Percentiles rank a stretch among this genome's conserved stretches.
phyloP scores from a whole-genome alignment of 2,797 vertebrate species.

The Odontamblyopus lacepedii region DNA sequence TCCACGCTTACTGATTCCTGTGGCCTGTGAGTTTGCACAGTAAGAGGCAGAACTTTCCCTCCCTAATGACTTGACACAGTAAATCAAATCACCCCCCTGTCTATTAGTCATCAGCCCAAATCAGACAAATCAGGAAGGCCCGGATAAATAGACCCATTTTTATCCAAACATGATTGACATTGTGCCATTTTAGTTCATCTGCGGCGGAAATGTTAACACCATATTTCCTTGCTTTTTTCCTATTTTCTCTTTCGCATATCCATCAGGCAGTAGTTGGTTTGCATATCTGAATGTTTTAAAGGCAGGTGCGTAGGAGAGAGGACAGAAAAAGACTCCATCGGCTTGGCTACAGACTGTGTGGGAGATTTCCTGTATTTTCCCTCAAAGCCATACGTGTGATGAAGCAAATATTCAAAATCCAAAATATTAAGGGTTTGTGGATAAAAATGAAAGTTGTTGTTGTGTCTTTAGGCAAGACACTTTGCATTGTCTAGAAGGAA shows the following conservation, averaged over 20 bases:
- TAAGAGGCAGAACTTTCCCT: slow-evolving; percentile 34
- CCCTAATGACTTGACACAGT: slow-evolving; percentile 48
- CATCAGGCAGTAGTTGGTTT: slow-evolving; percentile 29
- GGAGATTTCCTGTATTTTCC: slow-evolving; percentile 52
- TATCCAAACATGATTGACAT: neutral
- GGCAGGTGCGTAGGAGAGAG: slow-evolving; percentile 63
- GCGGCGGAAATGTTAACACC: slow-evolving; percentile 2
- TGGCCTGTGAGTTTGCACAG: slow-evolving; percentile 17
- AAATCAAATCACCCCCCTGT: slow-evolving; percentile 18
- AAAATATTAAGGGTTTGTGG: neutral
- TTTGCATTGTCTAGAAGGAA: too few relatives aligned
- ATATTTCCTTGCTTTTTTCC: neutral
- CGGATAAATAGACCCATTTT: slow-evolving; percentile 6
- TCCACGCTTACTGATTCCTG: slow-evolving; percentile 26
- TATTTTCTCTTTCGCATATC: neutral
- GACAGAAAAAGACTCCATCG: slow-evolving; percentile 61
- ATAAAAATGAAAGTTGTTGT: neutral
- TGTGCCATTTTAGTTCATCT: neutral
- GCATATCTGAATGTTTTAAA: slow-evolving; percentile 57
- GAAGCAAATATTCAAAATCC: neutral
- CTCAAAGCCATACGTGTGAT: slow-evolving; percentile 33
- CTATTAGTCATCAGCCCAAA: slow-evolving; percentile 37
- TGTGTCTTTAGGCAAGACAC: neutral
- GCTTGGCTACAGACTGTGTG: slow-evolving; percentile 60
- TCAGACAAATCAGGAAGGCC: slow-evolving; percentile 20